Evolutionary conservation across 2,888 invertebrate species (phyloP), one percentile per base, ranked within the genome.

Genomic region (Ditylenchus weischeri): DNA sequence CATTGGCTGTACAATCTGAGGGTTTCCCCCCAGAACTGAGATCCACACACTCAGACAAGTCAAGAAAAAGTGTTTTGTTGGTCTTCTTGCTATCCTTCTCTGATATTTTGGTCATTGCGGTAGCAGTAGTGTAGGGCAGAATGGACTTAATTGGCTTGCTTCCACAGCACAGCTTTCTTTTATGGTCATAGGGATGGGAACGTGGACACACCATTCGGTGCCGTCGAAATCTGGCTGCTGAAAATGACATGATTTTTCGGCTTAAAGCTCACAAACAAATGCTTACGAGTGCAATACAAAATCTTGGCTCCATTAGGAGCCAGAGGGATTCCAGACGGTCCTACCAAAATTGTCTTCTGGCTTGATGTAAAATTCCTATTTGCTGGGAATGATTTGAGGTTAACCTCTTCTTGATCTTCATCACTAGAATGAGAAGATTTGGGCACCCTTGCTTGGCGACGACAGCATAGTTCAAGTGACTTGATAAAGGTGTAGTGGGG

Each of bases 251-350:
- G 29, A 29, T 29, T 29, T 2, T 29, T 29, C n/a, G 29, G 29
- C 5, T 29, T 29, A 4, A 29, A 29, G 29, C 2, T 29, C 29
- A 29, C 29, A 29, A 50, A 50, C 2, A 19, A 50, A n/a, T n/a
- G 21, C 50, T 50, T 50, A 50, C 50, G 50, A 19, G 50, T 50
- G 50, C 50, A 50, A 6, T 50, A 50, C 50, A 50, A 21, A 21
- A 50, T 50, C 50, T 50, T 50, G 21, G 50, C 18, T 21, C n/a
- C 21, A 19, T 50, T 50, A 19, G 50, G 50, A 18, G 21, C 50
- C 50, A 50, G n/a, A 21, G 50, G 50, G 18, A 50, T 6, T 50
- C 21, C n/a, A 21, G 50, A 50, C 2, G 18, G n/a, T 50, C 50
- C 50, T 19, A 21, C 21, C 18, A 21, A 21, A 50, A 50, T 50